Evolutionary conservation across 2,888 invertebrate genomes (phyloP).

Genomic region (Aphidoletes aphidimyza): DNA sequence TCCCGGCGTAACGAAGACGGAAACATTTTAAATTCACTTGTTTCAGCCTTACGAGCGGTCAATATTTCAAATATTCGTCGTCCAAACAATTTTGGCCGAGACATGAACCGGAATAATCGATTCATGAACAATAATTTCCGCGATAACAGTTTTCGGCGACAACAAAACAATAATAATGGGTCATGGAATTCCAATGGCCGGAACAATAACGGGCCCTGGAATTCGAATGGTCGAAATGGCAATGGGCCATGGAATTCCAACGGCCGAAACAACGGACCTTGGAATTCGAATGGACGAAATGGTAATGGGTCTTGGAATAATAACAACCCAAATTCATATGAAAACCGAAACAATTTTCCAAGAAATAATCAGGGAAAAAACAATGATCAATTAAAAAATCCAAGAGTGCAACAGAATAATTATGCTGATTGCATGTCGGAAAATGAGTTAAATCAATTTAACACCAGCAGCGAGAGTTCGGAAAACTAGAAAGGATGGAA

Average conservation of each 20-base stretch:
- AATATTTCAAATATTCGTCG: too few species aligned
- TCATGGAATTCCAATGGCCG: too few species aligned
- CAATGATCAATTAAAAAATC: not conserved
- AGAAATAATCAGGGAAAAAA: not conserved
- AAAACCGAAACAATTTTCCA: not conserved
- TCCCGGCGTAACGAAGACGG: not conserved
- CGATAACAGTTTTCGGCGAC: too few species aligned
- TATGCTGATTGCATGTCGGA: not conserved
- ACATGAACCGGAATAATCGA: too few species aligned
- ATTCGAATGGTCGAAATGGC: too few species aligned
- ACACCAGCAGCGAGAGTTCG: not conserved
- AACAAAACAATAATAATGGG: too few species aligned
- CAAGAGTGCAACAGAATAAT: not conserved
- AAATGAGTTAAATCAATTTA: not conserved
- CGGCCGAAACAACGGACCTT: not conserved
- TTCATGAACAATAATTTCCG: too few species aligned
- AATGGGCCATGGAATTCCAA: too few species aligned
- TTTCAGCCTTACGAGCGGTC: not conserved
- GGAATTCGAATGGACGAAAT: not conserved
- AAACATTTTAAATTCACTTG: not conserved
- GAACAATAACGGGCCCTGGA: too few species aligned
- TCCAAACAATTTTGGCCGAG: too few species aligned
- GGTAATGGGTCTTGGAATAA: not conserved
- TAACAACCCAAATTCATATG: not conserved
- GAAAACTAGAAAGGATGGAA: conserved; percentile 27